phyloP scores from a whole-genome alignment of 2,113 vertebrate genomes.

The Carlito syrichta region DNA sequence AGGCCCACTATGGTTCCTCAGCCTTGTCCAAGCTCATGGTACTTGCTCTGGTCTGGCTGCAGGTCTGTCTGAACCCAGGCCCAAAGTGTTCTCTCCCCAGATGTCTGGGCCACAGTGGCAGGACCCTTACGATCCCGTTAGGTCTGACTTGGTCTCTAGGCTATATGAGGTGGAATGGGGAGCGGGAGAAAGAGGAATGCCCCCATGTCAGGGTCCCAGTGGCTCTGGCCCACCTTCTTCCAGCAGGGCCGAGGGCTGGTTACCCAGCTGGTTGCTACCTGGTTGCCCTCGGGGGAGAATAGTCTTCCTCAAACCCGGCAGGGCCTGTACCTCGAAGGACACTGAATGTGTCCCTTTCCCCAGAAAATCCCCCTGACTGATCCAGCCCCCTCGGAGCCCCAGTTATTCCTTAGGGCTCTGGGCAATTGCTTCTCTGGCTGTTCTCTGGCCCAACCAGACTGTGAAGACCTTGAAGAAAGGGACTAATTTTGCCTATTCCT shows the following conservation, averaged over 20 bases:
- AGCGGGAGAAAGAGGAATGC: not conserved
- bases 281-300: not conserved
- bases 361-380: not conserved
- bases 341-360: too few species aligned
- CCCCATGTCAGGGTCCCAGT: rapidly evolving
- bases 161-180: not conserved
- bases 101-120: not conserved
- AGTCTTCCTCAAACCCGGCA: not conserved
- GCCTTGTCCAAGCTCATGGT: not conserved
- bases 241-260: not conserved
- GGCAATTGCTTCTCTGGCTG: rapidly evolving
- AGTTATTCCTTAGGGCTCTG: rapidly evolving
- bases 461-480: not conserved
- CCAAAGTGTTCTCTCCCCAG: not conserved
- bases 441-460: not conserved
- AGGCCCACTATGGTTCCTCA: not conserved
- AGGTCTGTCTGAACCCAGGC: not conserved
- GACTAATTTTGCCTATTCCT: not conserved
- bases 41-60: not conserved
- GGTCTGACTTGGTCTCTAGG: not conserved
- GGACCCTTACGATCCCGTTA: not conserved
- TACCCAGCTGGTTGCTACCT: not conserved
- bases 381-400: not conserved
- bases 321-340: not conserved
- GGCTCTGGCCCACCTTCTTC: not conserved